A percentile compares a stretch with the other conserved stretches of the same genome.
phyloP scores from a whole-genome alignment of 2,888 invertebrate species.

The Megalurothrips usitatus region DNA sequence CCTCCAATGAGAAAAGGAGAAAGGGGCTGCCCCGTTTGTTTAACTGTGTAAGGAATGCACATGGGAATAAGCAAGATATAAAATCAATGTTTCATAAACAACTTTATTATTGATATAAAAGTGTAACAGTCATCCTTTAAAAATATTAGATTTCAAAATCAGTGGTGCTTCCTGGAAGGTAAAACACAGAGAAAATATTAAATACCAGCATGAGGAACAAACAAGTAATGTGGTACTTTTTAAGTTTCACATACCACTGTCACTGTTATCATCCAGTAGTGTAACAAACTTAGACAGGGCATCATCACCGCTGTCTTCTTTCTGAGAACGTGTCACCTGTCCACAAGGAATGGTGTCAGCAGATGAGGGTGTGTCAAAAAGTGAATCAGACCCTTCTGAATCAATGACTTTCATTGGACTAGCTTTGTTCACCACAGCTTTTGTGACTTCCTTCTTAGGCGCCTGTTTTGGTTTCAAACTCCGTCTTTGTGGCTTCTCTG shows the following conservation, averaged over 20 bases:
- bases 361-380: neutral
- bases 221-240: neutral
- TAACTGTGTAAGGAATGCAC: too few relatives aligned
- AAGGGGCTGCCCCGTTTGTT: too few relatives aligned
- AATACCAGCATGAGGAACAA: neutral
- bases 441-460: neutral
- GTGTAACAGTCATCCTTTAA: too few relatives aligned
- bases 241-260: neutral
- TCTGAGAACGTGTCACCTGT: neutral
- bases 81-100: too few relatives aligned
- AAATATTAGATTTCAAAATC: neutral
- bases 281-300: neutral
- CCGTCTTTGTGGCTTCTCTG: neutral
- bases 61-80: too few relatives aligned
- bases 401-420: neutral
- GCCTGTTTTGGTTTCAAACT: neutral
- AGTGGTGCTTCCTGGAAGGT: neutral
- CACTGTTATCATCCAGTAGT: neutral
- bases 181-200: neutral
- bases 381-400: neutral
- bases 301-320: neutral
- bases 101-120: too few relatives aligned
- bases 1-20: too few relatives aligned
- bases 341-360: neutral
- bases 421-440: neutral